Conservation (phyloP, 2,113 vertebrate genomes). For the Monopterus albus region DNA sequence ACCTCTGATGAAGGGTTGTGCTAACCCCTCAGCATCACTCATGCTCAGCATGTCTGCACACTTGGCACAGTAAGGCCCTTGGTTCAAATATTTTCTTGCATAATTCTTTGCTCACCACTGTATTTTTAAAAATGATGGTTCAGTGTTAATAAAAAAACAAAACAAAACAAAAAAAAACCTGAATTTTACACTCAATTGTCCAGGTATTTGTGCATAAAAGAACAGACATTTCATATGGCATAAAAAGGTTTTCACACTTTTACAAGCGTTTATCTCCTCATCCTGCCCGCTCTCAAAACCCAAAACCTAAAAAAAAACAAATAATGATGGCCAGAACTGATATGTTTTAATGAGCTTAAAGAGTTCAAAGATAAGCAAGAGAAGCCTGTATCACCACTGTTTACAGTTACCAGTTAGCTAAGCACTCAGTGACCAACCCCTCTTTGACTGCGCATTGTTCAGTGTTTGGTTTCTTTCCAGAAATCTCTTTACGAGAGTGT, state of each 20-base stretch:
- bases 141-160: neutral
- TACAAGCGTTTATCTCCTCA: neutral
- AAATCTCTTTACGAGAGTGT: conserved; percentile 37
- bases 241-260: neutral
- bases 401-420: conserved; percentile 5
- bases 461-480: conserved; percentile 50
- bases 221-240: neutral
- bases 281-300: too few species aligned
- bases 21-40: too few species aligned
- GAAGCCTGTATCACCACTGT: conserved; percentile 1
- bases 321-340: neutral
- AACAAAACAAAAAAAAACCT: neutral
- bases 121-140: conserved; percentile 1
- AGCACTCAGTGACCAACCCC: conserved; percentile 18
- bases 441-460: conserved; percentile 29
- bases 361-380: neutral
- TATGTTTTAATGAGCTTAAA: neutral
- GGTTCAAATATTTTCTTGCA: neutral
- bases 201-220: neutral
- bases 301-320: neutral
- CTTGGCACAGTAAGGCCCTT: conserved; percentile 16
- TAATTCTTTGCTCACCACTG: conserved; percentile 4
- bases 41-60: neutral
- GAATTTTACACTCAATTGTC: too few species aligned
- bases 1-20: neutral